Evolutionary conservation across 2,113 vertebrate species (phyloP).

Genomic region (Grallaria varia): DNA sequence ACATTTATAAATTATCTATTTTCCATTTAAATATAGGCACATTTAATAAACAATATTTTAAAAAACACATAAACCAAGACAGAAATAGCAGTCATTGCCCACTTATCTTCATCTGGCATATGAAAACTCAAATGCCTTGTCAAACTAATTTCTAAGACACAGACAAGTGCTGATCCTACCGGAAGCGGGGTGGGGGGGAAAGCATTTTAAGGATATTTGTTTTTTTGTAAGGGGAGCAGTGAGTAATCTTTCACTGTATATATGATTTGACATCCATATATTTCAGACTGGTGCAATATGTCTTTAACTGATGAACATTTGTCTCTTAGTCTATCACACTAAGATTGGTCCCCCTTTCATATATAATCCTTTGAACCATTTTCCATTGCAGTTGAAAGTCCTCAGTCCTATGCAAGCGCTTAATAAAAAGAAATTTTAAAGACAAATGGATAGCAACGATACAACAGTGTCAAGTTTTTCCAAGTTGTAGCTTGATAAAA

Average conservation of each 20-base stretch:
- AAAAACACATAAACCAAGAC: neutral
- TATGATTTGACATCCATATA: neutral
- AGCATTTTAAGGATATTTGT: neutral
- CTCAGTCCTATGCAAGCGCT: neutral
- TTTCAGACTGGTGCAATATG: neutral
- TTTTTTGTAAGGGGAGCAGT: neutral
- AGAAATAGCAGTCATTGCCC: neutral
- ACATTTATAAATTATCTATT: neutral
- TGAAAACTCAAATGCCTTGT: neutral
- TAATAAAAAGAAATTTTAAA: slow-evolving; percentile 2
- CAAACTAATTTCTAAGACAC: neutral
- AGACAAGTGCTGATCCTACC: neutral
- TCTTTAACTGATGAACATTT: neutral
- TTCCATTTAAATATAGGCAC: neutral
- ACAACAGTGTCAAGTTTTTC: neutral
- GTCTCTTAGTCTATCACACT: neutral
- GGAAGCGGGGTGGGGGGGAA: too few relatives aligned
- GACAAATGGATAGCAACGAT: neutral
- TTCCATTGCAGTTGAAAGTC: neutral
- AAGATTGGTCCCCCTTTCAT: neutral
- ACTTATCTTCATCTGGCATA: neutral
- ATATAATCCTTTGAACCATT: neutral
- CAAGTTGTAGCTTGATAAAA: neutral
- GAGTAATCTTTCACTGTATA: neutral
- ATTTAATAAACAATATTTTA: neutral